Evolutionary conservation across 2,797 vertebrate species (phyloP).

Genomic region (Peromyscus melanophrys): DNA sequence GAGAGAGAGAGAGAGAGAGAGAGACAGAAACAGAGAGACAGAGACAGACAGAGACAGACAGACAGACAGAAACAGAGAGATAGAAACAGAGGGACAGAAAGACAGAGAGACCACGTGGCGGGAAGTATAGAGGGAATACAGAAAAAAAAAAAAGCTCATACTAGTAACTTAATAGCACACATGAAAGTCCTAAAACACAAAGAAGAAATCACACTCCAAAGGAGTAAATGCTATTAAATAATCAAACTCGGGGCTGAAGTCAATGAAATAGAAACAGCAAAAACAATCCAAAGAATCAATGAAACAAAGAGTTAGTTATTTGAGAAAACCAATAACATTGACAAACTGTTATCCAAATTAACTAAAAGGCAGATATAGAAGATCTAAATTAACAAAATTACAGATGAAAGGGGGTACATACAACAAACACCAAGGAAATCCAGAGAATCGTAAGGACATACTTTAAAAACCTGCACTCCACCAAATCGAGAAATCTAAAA

Average conservation of each 20-base stretch:
- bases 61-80: no score
- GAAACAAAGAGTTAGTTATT: neutral
- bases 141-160: no score
- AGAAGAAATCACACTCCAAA: neutral
- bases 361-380: neutral
- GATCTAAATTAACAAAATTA: neutral
- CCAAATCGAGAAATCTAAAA: no score
- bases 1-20: no score
- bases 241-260: neutral
- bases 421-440: neutral
- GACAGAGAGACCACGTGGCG: no score
- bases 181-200: neutral
- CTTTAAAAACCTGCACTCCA: no score
- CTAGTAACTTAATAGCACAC: neutral
- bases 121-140: no score
- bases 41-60: no score
- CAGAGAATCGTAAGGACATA: no score
- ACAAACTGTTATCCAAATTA: neutral
- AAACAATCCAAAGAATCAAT: neutral
- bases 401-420: neutral
- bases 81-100: no score
- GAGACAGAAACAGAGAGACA: no score
- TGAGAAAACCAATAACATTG: neutral
- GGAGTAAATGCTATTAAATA: neutral
- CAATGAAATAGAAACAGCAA: neutral